Conservation (phyloP, 2,888 invertebrate species). For the Tetranychus truncatus region DNA sequence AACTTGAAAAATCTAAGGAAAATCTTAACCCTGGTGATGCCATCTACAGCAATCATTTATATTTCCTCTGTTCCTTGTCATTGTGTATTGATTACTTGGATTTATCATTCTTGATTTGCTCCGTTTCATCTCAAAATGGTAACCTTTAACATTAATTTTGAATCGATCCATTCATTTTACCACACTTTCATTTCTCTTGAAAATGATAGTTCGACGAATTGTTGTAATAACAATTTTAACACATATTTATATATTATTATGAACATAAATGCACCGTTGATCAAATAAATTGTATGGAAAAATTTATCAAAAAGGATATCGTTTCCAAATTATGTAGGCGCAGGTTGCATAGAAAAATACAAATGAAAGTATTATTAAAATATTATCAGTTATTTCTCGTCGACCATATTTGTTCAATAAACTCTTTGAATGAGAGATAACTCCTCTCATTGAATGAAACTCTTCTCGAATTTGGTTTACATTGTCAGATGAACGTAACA, state of each 20-base stretch:
- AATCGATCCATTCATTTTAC: too few species aligned
- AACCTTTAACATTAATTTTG: too few species aligned
- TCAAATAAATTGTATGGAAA: too few species aligned
- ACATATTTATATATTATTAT: too few species aligned
- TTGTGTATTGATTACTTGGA: too few species aligned
- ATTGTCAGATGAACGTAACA: slow-evolving; percentile 39
- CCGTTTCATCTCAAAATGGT: too few species aligned
- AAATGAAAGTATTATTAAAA: slow-evolving; percentile 67
- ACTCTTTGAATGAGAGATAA: slow-evolving; percentile 72
- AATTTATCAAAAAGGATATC: slow-evolving; percentile 1
- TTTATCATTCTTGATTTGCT: too few species aligned
- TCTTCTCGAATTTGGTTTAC: slow-evolving; percentile 54
- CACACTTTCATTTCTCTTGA: too few species aligned
- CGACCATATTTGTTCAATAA: slow-evolving; percentile 80
- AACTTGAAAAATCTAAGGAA: background rate
- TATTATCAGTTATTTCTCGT: slow-evolving; percentile 84
- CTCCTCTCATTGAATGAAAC: slow-evolving; percentile 62
- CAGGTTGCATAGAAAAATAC: slow-evolving; percentile 63
- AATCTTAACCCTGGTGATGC: background rate
- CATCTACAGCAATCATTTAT: background rate
- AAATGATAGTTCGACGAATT: too few species aligned
- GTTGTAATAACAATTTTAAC: too few species aligned
- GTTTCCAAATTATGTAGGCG: slow-evolving; percentile 17
- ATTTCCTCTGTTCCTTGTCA: too few species aligned
- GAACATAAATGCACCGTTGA: too few species aligned